Base-by-base conservation (phyloP, 2,113 vertebrate genomes). In the Erinaceus europaeus region DNA sequence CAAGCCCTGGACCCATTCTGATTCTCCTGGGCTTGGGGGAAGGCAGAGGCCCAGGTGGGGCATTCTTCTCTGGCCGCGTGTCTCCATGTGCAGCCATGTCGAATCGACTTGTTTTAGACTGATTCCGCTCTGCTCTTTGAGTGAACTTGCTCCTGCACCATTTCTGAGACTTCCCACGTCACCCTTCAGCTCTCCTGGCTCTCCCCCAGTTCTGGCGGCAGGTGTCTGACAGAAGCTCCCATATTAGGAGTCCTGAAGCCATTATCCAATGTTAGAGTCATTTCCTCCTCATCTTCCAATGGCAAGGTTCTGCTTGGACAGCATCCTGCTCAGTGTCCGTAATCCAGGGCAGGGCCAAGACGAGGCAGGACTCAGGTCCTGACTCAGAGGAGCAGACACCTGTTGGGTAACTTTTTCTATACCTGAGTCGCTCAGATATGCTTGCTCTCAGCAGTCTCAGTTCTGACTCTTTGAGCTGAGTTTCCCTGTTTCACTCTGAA, bases 71-170 rank as follows among this genome's bases (percentile, higher is more conserved):
- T 67, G 62, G 32, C 9, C 44, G 53, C 13, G 7, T 2, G 12
- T 50, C 9, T 34, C 21, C 27, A 42, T 82, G 53, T 34, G 74
- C 32, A 46, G 52, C 59, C 25, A 21, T 40, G 12, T 9, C 61
- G 61, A 57, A 34, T 80, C 81, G 72, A 20, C 23, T 38, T 57
- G 4, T 7, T 34, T 14, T 74, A 52, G 42, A 32, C 52, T 52
- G 32, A 42, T 36, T 69, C 23, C 50, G 61, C 59, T 90, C 67
- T 86, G 40, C 13, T 81, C 4, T 87, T 80, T 83, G n/a, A 84
- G 25, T 81, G 32, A 21, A 68, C 74, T 87, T 68, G 44, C 5
- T 55, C 14, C 21, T 52, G 46, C n/a, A 53, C 14, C 17, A 32
- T 69, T 81, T 67, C 32, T 74, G 50, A 7, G 61, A 52, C 25